Evolutionary conservation across 2,113 vertebrate species (phyloP), one percentile per base, ranked within the genome.

Genomic region (Rhabdornis inornatus): DNA sequence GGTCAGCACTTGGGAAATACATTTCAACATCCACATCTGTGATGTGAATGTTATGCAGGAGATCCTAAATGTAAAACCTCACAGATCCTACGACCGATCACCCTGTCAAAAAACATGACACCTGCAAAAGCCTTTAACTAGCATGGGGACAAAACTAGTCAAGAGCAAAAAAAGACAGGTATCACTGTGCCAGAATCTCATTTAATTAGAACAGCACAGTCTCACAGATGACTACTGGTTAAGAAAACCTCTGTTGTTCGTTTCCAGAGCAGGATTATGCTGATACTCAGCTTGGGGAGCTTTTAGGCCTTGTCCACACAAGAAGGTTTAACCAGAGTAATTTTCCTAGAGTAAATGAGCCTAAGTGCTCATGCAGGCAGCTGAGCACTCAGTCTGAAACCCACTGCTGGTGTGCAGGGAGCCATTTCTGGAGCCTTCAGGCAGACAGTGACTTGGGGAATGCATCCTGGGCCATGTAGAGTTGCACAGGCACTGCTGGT

Each of bases 1-100:
- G 95, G 95, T 96, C 94, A 97, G 72, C 24, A 16, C 80, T 88
- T 90, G 90, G 89, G 77, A 95, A 95, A 97, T 93, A 71, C 30
- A 74, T 96, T 97, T 98, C 92, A 94, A 90, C 71, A 81, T 90
- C 87, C 21, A 28, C 20, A 7, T 90, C 45, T 93, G 22, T 72
- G 66, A 83, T 95, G 79, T 22, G 65, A 84, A 77, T 80, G 27
- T 53, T 53, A 12, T 87, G 76, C 87, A 90, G 82, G 93, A 95
- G 79, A 82, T 72, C 49, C 87, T 96, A 52, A 68, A 40, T 66
- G 50, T 49, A 86, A 96, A 95, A 87, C 89, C 66, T 87, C 66
- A 72, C 0, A 0, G 55, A 61, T 88, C 83, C 89, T 86, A 80
- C 11, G 24, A 5, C 20, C 88, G 25, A 70, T 37, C 49, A 78